Evolutionary conservation across 2,113 vertebrate species (phyloP), one percentile per base, ranked within the genome.

Genomic region (Phocoena sinus): DNA sequence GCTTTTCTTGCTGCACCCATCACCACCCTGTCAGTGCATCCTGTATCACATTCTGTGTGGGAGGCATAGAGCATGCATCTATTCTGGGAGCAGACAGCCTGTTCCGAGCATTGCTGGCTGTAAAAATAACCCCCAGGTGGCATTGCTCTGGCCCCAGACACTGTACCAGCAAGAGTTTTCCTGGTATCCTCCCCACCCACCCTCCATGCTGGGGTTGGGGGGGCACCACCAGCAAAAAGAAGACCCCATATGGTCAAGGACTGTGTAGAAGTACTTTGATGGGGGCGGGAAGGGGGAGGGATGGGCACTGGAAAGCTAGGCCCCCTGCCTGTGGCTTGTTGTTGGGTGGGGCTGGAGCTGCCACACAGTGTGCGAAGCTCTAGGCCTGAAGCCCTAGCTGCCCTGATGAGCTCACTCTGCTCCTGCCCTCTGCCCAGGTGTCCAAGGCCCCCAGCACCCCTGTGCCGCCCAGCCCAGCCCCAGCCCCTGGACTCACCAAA

Each of bases 401-500:
- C 20, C 23, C 70, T 31, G 31, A 53, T 63, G 38, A 84, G 50
- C 33, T 93, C 28, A n/a, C 47, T 89, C n/a, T 62, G 38, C 56
- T 83, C 50, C 41, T 60, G 14, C 81, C 23, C 44, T 83, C 14
- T 70, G 1, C 67, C 21, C 96, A 99, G 99, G 98, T 99, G 36
- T 99, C 99, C 77, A 99, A 99, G 96, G 98, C 99, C 2, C 98
- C 99, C 70, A 98, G 98, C 0, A 81, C 99, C 33, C 99, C 99
- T 38, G 98, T 99, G 1, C 98, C 98, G 0, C 99, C 99, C 53
- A 99, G 99, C 82, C 98, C 99, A 0, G 99, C 99, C 94, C 98
- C 99, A 0, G 92, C 99, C 50, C 98, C 99, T 15, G 98, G 99
- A 53, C 99, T 99, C 41, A 98, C 99, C 92, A 99, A 99, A 98